A percentile compares a stretch with the other conserved stretches of the same genome.
Conservation (phyloP, 2,113 vertebrate species). For the Sisor rabdophorus region DNA sequence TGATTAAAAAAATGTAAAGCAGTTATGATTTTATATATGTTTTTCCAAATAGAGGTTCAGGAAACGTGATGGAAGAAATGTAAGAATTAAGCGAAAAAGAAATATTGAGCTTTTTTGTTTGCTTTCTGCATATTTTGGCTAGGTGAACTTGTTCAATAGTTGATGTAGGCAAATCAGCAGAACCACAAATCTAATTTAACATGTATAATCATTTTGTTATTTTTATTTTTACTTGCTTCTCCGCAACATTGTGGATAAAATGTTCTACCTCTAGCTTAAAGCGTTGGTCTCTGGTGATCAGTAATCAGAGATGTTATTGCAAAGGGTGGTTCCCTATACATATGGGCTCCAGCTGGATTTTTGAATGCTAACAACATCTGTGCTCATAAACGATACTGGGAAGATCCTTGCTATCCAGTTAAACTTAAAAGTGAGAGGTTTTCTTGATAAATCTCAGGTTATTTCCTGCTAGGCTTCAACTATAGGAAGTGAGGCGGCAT, state of each 20-base stretch:
- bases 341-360: constrained; percentile 39
- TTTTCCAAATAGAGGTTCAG: neutral
- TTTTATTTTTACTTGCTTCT: neutral
- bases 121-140: neutral
- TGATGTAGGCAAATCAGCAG: neutral
- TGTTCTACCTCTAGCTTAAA: neutral
- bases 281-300: constrained; percentile 21
- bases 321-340: constrained; percentile 39
- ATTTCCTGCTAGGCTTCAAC: constrained; percentile 36
- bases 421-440: constrained; percentile 10
- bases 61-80: neutral
- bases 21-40: neutral
- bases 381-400: constrained; percentile 5
- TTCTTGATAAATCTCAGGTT: constrained; percentile 1
- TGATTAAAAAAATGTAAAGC: neutral
- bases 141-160: neutral
- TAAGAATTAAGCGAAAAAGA: too few relatives aligned
- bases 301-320: constrained; percentile 37
- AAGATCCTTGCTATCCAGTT: neutral
- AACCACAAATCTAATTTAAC: neutral
- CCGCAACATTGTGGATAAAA: neutral
- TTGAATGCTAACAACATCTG: constrained; percentile 14
- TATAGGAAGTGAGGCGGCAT: constrained; percentile 39
- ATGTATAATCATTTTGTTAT: neutral
- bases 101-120: neutral